Conservation (phyloP, 2,888 invertebrate genomes). For the Diarsia mendica region DNA sequence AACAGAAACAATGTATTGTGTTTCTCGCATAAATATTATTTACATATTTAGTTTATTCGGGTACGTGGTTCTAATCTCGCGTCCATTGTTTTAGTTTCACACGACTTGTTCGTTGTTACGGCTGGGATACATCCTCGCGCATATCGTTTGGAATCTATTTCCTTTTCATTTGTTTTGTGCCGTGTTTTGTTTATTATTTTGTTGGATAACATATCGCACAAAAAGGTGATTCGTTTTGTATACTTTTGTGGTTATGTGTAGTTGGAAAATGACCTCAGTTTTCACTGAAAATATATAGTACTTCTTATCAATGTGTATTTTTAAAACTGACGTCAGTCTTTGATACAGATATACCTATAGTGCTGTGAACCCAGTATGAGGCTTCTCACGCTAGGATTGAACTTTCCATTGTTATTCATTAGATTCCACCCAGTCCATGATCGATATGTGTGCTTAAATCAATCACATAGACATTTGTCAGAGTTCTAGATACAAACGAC, state of each 20-base stretch:
- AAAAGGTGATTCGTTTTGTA: constrained; percentile 20
- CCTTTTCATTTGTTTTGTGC: constrained; percentile 67
- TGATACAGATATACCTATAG: background rate
- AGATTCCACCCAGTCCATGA: constrained; percentile 5
- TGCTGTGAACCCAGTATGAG: background rate
- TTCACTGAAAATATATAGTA: background rate
- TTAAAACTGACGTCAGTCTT: background rate
- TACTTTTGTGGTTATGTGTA: background rate
- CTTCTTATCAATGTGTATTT: background rate
- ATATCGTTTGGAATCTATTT: constrained; percentile 73
- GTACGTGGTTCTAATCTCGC: constrained; percentile 58
- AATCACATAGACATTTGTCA: constrained; percentile 30
- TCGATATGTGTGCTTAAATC: constrained; percentile 27
- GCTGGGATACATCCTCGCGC: constrained; percentile 69
- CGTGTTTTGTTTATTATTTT: constrained; percentile 31
- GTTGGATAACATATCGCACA: constrained; percentile 21
- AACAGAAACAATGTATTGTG: constrained; percentile 46
- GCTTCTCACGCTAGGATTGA: constrained; percentile 6
- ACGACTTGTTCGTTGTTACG: constrained; percentile 63
- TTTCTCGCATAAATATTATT: constrained; percentile 60
- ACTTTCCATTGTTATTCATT: constrained; percentile 30
- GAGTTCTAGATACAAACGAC: constrained; percentile 1
- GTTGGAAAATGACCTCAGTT: background rate
- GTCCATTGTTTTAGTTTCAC: constrained; percentile 72
- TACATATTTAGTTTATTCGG: constrained; percentile 62